Percentiles rank a stretch among this genome's conserved stretches.
These are phyloP conservation scores for Terrapene triunguis DNA, from an alignment of 2,113 vertebrate genomes.

Conservation along the genomic window DNA sequence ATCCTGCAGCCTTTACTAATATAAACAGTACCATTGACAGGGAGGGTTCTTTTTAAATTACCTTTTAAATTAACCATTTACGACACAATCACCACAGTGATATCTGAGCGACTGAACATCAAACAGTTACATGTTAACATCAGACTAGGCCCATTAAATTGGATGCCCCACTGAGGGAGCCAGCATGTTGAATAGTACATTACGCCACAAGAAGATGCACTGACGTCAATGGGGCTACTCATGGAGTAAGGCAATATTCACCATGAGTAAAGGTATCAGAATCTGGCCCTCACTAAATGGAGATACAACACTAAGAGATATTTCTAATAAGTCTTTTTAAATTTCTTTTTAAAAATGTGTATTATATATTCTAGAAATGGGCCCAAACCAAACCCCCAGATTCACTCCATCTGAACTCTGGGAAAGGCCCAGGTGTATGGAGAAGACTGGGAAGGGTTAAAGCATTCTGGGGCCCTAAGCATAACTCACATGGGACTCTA, in stretches of 20 bases:
- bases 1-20: background rate
- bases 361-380: background rate
- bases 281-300: constrained; percentile 6
- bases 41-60: background rate
- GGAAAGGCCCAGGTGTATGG: background rate
- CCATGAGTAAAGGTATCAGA: background rate
- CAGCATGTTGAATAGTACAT: background rate
- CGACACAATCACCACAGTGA: background rate
- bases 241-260: background rate
- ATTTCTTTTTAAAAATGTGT: background rate
- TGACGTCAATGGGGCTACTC: background rate
- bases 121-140: background rate
- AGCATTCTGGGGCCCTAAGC: background rate
- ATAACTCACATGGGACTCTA: no score
- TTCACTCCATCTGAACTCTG: background rate
- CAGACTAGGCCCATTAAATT: background rate
- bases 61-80: background rate
- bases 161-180: background rate
- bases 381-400: background rate
- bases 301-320: background rate
- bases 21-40: background rate
- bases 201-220: background rate
- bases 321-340: constrained; percentile 3
- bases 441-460: background rate
- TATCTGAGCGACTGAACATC: background rate